These are phyloP conservation scores for Archips xylosteana DNA, from an alignment of 2,888 invertebrate species.

Conservation along the genomic window DNA sequence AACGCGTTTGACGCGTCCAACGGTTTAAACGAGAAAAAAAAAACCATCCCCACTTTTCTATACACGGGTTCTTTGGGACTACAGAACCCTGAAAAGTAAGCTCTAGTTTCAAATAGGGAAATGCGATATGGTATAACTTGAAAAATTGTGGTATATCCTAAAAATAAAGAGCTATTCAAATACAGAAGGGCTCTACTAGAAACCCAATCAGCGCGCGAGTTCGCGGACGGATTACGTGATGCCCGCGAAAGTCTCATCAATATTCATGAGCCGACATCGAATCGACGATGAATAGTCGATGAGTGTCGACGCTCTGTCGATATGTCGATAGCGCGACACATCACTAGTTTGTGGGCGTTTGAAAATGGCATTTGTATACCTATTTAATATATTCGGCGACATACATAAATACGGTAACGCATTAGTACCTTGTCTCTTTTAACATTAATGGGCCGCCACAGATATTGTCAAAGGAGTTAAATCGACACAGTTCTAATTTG, in stretches of 20 bases:
- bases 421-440: background rate
- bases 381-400: background rate
- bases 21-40: too few species aligned
- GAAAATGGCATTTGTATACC: constrained; percentile 23
- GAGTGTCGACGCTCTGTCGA: constrained; percentile 53
- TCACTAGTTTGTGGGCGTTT: constrained; percentile 32
- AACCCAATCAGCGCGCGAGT: constrained; percentile 62
- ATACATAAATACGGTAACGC: background rate
- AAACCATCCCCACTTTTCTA: too few species aligned
- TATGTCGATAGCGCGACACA: constrained; percentile 39
- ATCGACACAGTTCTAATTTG: background rate
- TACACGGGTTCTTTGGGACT: too few species aligned
- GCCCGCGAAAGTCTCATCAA: constrained; percentile 71
- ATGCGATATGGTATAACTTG: background rate
- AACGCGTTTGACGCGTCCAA: too few species aligned
- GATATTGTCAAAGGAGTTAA: background rate
- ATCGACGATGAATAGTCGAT: constrained; percentile 74
- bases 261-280: constrained; percentile 71
- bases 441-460: background rate
- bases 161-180: constrained; percentile 11
- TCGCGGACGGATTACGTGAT: constrained; percentile 69
- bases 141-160: background rate
- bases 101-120: too few species aligned
- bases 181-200: constrained; percentile 25
- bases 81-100: too few species aligned